phyloP scores from a whole-genome alignment of 2,888 invertebrate species.

The Microplitis deprimator region DNA sequence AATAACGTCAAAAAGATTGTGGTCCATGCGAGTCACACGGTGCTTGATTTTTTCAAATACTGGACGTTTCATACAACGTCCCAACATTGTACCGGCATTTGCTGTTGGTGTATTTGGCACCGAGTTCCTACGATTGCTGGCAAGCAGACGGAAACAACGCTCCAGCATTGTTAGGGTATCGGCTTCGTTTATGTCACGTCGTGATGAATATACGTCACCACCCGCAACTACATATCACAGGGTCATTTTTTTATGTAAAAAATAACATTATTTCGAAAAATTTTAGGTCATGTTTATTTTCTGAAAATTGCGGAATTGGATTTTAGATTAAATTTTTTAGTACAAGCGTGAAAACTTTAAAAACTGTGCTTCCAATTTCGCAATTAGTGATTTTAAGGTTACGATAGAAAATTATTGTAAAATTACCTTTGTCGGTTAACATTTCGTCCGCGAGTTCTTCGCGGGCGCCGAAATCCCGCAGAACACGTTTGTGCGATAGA shows the following conservation, averaged over 20 bases:
- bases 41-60: constrained; percentile 83
- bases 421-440: constrained; percentile 84
- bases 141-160: constrained; percentile 81
- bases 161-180: constrained; percentile 83
- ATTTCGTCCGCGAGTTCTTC: constrained; percentile 79
- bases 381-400: constrained; percentile 1
- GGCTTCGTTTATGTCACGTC: constrained; percentile 80
- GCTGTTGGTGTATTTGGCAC: constrained; percentile 61
- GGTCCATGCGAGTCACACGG: constrained; percentile 86
- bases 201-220: constrained; percentile 81
- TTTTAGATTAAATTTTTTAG: too few relatives aligned
- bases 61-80: constrained; percentile 82
- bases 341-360: too few relatives aligned
- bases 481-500: constrained; percentile 79
- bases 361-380: neutral
- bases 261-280: too few relatives aligned
- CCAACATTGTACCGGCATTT: constrained; percentile 75
- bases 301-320: too few relatives aligned
- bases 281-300: too few relatives aligned
- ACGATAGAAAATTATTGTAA: neutral
- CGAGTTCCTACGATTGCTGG: constrained; percentile 70
- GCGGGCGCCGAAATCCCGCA: constrained; percentile 80
- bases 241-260: constrained; percentile 35
- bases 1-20: constrained; percentile 89
- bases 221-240: constrained; percentile 76